These are phyloP conservation scores for Sycophaga agraensis DNA, from an alignment of 1,140 invertebrate species.

Conservation along the genomic window DNA sequence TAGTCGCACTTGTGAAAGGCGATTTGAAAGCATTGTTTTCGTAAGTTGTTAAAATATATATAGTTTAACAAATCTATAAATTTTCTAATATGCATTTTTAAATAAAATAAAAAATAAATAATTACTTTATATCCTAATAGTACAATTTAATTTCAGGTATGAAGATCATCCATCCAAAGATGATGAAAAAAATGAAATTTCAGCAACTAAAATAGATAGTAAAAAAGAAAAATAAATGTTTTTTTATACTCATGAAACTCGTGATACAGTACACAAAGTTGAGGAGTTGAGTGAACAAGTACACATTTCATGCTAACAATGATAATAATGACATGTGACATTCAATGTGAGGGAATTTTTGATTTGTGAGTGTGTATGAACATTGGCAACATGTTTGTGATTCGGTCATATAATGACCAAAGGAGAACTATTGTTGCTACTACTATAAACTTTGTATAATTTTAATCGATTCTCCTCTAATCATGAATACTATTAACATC, in stretches of 20 bases:
- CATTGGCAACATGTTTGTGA: constrained; percentile 1
- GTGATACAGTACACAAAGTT: constrained; percentile 19
- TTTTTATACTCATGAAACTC: constrained; percentile 7
- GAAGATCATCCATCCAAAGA: constrained; percentile 64
- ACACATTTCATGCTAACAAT: constrained; percentile 1
- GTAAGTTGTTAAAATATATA: constrained; percentile 64
- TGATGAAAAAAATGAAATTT: constrained; percentile 11
- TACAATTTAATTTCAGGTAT: constrained; percentile 56
- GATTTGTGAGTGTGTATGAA: background rate
- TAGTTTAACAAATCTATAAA: background rate
- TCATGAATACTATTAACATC: background rate
- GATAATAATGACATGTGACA: background rate
- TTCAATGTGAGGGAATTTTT: background rate
- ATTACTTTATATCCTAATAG: constrained; percentile 4
- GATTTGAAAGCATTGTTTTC: constrained; percentile 88
- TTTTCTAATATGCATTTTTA: background rate
- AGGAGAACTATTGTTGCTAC: background rate
- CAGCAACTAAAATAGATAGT: constrained; percentile 34
- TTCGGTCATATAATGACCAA: background rate
- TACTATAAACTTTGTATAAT: background rate
- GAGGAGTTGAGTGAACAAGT: constrained; percentile 1
- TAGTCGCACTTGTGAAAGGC: constrained; percentile 85
- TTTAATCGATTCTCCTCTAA: background rate
- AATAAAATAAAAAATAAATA: constrained; percentile 35
- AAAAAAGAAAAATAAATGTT: constrained; percentile 54